Evolutionary conservation across 2,797 vertebrate genomes (phyloP).

Genomic region (Buphagus erythrorhynchus): DNA sequence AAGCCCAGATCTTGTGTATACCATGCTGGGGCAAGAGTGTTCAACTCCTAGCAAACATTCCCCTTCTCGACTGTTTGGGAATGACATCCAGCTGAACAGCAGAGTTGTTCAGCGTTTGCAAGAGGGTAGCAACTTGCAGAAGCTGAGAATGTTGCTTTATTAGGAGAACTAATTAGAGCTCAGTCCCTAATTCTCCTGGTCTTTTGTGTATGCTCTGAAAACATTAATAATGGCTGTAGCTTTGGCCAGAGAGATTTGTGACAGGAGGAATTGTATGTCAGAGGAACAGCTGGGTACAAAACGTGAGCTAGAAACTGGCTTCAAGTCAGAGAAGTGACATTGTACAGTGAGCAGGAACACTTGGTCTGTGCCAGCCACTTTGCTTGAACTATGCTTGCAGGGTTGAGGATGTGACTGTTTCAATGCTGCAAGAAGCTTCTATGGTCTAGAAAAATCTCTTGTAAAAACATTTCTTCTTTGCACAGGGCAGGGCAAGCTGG

Average conservation of each 20-base stretch:
- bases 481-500: neutral
- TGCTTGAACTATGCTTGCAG: rapidly evolving
- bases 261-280: neutral
- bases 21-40: neutral
- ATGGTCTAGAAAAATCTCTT: neutral
- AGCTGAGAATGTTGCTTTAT: neutral
- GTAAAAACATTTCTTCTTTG: neutral
- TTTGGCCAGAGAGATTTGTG: neutral
- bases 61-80: neutral
- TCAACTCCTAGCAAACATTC: neutral
- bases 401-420: neutral
- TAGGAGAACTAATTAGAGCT: neutral
- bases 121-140: neutral
- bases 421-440: neutral
- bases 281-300: neutral
- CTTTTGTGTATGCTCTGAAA: neutral
- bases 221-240: neutral
- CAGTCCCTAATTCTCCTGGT: neutral
- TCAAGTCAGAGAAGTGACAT: neutral
- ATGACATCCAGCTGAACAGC: neutral
- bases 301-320: neutral
- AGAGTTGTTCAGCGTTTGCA: neutral
- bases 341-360: neutral
- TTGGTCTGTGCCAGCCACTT: neutral
- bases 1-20: neutral